Evolutionary conservation across 2,888 invertebrate genomes (phyloP), one percentile per base, ranked within the genome.

Genomic region (Drepana falcataria): DNA sequence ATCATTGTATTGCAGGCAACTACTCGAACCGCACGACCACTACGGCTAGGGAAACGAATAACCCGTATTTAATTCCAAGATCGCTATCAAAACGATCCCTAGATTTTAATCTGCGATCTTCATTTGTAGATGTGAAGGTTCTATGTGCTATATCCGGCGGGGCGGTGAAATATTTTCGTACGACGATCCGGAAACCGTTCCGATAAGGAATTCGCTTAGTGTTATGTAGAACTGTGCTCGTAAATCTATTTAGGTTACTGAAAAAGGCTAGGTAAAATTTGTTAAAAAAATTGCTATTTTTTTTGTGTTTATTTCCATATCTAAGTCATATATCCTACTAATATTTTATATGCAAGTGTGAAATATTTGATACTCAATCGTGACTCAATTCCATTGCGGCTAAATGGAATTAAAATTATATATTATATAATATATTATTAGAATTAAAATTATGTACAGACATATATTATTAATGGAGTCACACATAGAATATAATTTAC

Each of bases 201-300:
- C 53, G 49, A 37, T 54, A 54, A 49, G 35, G 9, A 47, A 35
- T 47, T 35, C 54, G 56, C 48, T 5, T 35, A 4, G 48, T 54
- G 53, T 57, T 61, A 68, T 66, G 63, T 59, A 63, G 66, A 60
- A 57, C 57, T 55, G 53, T 35, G 48, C 56, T 35, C 61, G 66
- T 68, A 68, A 68, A 67, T 67, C 66, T 63, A 56, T 56, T 56
- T 55, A 59, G 60, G 64, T 57, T 49, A 56, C 66, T 54, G 55
- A 63, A 63, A 61, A 7, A 3, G 44, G 3, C 44, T 6, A 3
- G 44, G 44, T 6, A 6, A 40, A 40, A 40, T 40, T 6, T 40
- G 40, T 40, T 40, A 40, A 6, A 7, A 7, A 21, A 21, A 21
- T 21, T 21, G 40, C 40, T 6, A 7, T 40, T 40, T 62, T 61